phyloP scores from a whole-genome alignment of 2,888 invertebrate genomes.

The Aromia moschata region DNA sequence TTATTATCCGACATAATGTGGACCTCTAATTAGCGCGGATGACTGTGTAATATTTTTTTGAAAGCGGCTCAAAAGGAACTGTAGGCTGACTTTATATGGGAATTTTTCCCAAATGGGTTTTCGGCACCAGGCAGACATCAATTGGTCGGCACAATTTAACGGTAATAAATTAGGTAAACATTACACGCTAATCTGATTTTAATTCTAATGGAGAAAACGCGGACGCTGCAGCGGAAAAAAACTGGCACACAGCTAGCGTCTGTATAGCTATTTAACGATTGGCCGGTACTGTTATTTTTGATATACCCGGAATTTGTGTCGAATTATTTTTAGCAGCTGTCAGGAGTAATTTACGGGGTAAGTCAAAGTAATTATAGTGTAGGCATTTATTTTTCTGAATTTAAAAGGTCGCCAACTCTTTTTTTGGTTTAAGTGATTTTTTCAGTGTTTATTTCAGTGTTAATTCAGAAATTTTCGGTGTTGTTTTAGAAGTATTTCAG shows the following conservation, averaged over 20 bases:
- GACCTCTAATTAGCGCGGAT: constrained; percentile 30
- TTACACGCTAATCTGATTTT: constrained; percentile 16
- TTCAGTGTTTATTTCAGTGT: too few species aligned
- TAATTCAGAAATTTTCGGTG: too few species aligned
- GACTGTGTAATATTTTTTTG: constrained; percentile 31
- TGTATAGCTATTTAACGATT: too few species aligned
- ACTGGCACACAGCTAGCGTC: neutral
- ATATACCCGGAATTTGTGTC: too few species aligned
- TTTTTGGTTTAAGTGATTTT: too few species aligned
- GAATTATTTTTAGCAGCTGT: too few species aligned
- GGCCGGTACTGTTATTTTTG: neutral
- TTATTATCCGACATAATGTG: constrained; percentile 20
- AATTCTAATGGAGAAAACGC: constrained; percentile 1
- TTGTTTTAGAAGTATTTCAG: too few species aligned
- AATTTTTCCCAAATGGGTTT: neutral
- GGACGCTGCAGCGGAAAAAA: neutral
- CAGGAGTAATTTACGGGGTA: too few species aligned
- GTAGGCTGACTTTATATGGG: too few species aligned
- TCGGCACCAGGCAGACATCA: neutral
- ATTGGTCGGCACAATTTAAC: constrained; percentile 9
- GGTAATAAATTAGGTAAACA: constrained; percentile 13
- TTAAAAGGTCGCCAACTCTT: too few species aligned
- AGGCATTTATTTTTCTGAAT: too few species aligned
- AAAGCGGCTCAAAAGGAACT: constrained; percentile 14
- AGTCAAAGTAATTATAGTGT: too few species aligned